A percentile compares a stretch with the other conserved stretches of the same genome.
Conservation (phyloP, 1,140 invertebrate species). For the Archegozetes longisetosus region DNA sequence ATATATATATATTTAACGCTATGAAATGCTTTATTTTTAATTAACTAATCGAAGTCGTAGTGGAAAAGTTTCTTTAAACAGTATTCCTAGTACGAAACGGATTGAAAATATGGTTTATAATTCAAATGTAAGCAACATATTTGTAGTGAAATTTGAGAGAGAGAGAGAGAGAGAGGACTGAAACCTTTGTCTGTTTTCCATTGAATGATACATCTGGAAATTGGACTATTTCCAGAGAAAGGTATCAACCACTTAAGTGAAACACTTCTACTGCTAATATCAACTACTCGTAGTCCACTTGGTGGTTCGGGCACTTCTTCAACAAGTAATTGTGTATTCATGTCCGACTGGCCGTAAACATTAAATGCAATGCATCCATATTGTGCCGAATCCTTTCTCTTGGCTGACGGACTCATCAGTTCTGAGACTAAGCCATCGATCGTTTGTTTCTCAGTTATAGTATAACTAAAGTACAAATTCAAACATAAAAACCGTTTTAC, state of each 20-base stretch:
- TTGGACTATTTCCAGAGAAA: constrained; percentile 58
- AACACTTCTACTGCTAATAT: constrained; percentile 38
- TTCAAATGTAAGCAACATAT: too few species aligned
- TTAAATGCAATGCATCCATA: constrained; percentile 72
- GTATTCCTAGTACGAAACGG: too few species aligned
- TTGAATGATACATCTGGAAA: constrained; percentile 56
- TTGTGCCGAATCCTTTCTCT: constrained; percentile 65
- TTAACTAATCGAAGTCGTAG: too few species aligned
- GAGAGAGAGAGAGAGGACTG: too few species aligned
- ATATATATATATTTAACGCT: too few species aligned
- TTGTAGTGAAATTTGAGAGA: too few species aligned
- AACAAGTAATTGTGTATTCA: background rate
- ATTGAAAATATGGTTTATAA: too few species aligned
- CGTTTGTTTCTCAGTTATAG: constrained; percentile 17
- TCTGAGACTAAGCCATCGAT: constrained; percentile 55
- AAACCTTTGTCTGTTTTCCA: too few species aligned
- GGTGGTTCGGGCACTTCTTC: constrained; percentile 28
- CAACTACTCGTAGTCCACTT: constrained; percentile 24
- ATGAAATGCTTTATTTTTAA: too few species aligned
- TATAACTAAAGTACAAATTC: background rate
- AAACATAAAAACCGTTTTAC: background rate
- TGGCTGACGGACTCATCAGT: constrained; percentile 59
- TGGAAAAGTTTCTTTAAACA: too few species aligned
- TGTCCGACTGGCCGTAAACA: constrained; percentile 53
- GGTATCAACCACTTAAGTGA: constrained; percentile 51